Conservation (phyloP, 2,113 vertebrate species). For the Laterallus jamaicensis region DNA sequence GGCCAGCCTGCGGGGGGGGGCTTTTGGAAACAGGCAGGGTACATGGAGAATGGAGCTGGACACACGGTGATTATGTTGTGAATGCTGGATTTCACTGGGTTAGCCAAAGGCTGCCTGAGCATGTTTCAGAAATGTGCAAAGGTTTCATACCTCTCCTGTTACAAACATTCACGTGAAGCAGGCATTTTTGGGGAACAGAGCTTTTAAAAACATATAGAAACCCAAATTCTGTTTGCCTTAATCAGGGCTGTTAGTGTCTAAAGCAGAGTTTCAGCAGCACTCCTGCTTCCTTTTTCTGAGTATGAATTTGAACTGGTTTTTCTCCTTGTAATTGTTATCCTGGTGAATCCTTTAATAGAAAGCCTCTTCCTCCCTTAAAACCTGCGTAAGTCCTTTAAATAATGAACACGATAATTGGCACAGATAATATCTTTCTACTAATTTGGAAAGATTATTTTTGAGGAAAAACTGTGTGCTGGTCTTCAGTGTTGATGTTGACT, state of each 20-base stretch:
- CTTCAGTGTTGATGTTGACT: neutral
- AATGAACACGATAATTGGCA: neutral
- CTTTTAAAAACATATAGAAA: neutral
- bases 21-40: slow-evolving; percentile 30
- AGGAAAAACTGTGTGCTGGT: neutral
- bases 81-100: neutral
- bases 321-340: neutral
- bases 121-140: neutral
- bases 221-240: neutral
- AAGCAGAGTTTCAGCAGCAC: neutral
- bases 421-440: neutral
- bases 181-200: neutral
- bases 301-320: neutral
- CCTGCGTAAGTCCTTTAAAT: neutral
- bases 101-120: slow-evolving; percentile 1
- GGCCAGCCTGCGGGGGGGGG: neutral
- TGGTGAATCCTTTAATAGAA: neutral
- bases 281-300: neutral
- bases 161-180: neutral
- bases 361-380: neutral
- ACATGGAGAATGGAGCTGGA: neutral
- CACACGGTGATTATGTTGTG: slow-evolving; percentile 7
- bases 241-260: neutral
- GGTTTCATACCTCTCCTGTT: neutral
- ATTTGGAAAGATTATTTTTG: neutral